Evolutionary conservation across 92 coral and sea anemone genomes (phyloP).

Genomic region (Porites lobata): DNA sequence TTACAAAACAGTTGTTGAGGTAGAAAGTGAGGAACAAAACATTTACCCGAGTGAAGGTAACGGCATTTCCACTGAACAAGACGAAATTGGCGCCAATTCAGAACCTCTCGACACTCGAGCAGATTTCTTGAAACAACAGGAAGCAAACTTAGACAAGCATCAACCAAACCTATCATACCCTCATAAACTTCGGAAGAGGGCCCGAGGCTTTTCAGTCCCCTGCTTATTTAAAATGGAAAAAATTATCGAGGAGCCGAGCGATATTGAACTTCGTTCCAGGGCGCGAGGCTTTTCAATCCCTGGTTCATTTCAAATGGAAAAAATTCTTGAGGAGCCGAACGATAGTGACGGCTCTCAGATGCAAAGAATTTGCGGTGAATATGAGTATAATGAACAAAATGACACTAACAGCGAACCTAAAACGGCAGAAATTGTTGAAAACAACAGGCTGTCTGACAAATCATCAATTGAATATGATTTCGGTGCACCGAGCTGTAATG

Average conservation of each 20-base stretch:
- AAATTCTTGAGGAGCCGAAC: conserved; percentile 47
- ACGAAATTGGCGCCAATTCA: not conserved
- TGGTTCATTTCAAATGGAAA: conserved; percentile 37
- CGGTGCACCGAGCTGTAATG: not conserved
- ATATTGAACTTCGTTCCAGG: not conserved
- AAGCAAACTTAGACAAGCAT: not conserved
- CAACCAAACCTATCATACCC: not conserved
- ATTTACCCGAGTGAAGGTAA: not conserved
- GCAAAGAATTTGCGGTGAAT: not conserved
- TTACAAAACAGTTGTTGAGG: not conserved
- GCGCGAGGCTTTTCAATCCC: conserved; percentile 44
- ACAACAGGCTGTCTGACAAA: not conserved
- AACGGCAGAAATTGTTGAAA: not conserved
- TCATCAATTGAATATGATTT: not conserved
- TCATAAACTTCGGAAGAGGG: not conserved
- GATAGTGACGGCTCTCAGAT: conserved; percentile 15
- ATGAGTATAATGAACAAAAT: not conserved
- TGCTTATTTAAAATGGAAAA: conserved; percentile 41
- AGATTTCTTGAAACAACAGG: not conserved
- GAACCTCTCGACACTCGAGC: not conserved
- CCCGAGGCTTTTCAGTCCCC: conserved; percentile 42
- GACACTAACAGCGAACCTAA: not conserved
- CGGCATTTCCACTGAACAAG: not conserved
- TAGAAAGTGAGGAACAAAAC: not conserved
- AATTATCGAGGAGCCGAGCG: not conserved